Evolutionary conservation across 2,797 vertebrate genomes (phyloP).

Genomic region (Lacerta viridis): DNA sequence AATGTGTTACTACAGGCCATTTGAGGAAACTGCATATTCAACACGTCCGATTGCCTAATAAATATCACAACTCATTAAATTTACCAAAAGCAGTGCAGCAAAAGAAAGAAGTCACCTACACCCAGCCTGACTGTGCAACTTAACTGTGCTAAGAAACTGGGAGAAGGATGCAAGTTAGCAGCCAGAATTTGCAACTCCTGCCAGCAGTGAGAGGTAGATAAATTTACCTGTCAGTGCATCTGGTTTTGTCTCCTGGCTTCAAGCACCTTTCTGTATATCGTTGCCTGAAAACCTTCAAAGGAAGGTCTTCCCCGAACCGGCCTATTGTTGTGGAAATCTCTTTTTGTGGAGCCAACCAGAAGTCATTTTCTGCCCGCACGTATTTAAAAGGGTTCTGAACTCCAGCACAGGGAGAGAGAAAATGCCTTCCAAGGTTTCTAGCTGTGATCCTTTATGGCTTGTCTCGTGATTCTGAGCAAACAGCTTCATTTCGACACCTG

Average conservation of each 20-base stretch:
- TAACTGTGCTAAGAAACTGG: conserved; percentile 48
- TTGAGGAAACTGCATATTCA: conserved; percentile 53
- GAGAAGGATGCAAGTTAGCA: conserved; percentile 60
- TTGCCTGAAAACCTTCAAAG: not conserved
- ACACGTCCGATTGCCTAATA: conserved; percentile 57
- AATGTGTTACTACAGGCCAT: conserved; percentile 58
- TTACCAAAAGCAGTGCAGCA: conserved; percentile 18
- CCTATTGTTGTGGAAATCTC: not conserved
- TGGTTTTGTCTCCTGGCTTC: conserved; percentile 48
- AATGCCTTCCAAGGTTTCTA: not conserved
- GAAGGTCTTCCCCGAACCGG: not conserved
- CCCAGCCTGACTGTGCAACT: conserved; percentile 40
- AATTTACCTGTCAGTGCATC: conserved; percentile 49
- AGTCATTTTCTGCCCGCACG: conserved; percentile 14
- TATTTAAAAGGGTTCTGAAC: not conserved
- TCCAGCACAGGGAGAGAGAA: not conserved
- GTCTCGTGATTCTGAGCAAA: not conserved
- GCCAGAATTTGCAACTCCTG: conserved; percentile 46
- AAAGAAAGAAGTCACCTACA: conserved; percentile 1
- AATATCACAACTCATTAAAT: conserved; percentile 52
- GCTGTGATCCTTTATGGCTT: not conserved
- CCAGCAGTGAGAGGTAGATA: conserved; percentile 41
- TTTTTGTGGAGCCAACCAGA: conserved; percentile 32
- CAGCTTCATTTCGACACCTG: not conserved
- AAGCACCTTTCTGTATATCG: conserved; percentile 19